phyloP scores from a whole-genome alignment of 2,888 invertebrate genomes.

The Podabrus alpinus region DNA sequence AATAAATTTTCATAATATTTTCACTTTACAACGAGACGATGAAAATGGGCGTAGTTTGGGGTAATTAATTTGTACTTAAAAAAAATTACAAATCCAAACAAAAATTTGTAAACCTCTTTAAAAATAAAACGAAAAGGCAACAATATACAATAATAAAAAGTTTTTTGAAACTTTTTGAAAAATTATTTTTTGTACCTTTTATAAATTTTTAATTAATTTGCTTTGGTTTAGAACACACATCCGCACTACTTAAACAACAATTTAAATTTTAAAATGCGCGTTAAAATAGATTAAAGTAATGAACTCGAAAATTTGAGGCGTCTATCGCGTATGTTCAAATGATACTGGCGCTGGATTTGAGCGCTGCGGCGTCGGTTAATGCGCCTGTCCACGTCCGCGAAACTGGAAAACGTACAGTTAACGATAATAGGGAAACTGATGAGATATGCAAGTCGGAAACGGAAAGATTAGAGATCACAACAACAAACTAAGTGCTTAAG shows the following conservation, averaged over 20 bases:
- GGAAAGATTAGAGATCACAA: slow-evolving; percentile 38
- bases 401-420: slow-evolving; percentile 32
- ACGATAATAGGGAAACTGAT: slow-evolving; percentile 35
- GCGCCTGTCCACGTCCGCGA: slow-evolving; percentile 37
- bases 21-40: background rate
- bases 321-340: slow-evolving; percentile 23
- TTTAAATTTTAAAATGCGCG: background rate
- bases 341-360: slow-evolving; percentile 33
- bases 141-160: background rate
- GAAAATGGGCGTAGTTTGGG: background rate
- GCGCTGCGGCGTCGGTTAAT: slow-evolving; percentile 26
- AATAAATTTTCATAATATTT: background rate
- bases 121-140: background rate
- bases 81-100: too few species aligned
- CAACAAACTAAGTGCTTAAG: slow-evolving; percentile 38
- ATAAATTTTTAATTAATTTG: background rate
- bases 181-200: background rate
- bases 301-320: slow-evolving; percentile 15
- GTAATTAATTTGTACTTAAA: background rate
- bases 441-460: slow-evolving; percentile 37
- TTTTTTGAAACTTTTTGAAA: background rate
- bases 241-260: background rate
- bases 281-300: background rate
- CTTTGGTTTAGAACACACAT: background rate
- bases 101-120: background rate